These are phyloP conservation scores for Nephotettix cincticeps DNA, from an alignment of 1,140 invertebrate genomes.

Conservation along the genomic window DNA sequence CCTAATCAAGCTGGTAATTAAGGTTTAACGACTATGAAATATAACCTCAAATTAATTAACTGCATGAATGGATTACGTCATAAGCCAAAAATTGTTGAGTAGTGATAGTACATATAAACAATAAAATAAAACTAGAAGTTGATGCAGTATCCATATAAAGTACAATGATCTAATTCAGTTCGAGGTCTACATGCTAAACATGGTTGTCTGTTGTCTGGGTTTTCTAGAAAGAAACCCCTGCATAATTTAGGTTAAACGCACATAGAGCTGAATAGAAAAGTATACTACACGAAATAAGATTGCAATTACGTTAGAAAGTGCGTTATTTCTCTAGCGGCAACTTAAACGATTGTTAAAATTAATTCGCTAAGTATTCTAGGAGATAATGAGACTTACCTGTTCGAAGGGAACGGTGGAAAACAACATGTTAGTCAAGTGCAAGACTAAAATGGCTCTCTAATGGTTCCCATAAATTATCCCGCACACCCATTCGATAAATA, in stretches of 20 bases:
- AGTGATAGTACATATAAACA: no score
- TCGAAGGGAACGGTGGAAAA: constrained; percentile 16
- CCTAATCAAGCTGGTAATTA: no score
- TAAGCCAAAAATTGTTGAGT: no score
- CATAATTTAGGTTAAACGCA: not conserved
- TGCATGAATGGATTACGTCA: no score
- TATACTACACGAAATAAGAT: not conserved
- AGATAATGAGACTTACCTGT: constrained; percentile 12
- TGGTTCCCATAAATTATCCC: no score
- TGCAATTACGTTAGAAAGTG: not conserved
- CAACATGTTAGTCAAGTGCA: constrained; percentile 8
- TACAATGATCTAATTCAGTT: no score
- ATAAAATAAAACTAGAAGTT: no score
- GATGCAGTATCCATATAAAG: no score
- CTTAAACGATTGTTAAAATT: not conserved
- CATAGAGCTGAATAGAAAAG: not conserved
- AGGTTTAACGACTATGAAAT: no score
- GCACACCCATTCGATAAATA: no score
- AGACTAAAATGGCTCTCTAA: not conserved
- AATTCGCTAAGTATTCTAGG: not conserved
- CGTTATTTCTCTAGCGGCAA: not conserved
- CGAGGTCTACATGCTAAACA: not conserved
- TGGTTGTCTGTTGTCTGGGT: not conserved
- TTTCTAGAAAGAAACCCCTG: not conserved
- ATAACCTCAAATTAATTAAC: no score